These are phyloP conservation scores for Stegodyphus mimosarum DNA, from an alignment of 1,140 invertebrate species.

Conservation along the genomic window DNA sequence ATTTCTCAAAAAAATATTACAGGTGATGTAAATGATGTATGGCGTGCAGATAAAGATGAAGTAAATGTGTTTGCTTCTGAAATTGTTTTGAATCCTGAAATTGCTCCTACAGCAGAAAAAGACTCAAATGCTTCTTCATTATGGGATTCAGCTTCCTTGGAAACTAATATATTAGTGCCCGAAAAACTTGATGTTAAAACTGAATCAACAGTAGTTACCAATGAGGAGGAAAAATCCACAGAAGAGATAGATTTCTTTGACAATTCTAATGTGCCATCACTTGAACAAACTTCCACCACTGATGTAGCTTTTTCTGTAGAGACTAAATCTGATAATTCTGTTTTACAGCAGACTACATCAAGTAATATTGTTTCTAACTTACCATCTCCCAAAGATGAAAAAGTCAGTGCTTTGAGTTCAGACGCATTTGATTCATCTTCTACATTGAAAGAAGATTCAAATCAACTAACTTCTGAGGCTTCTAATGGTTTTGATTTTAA, in stretches of 20 bases:
- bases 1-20: conserved; percentile 1
- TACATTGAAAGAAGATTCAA: conserved; percentile 19
- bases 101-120: neutral
- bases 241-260: conserved; percentile 1
- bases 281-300: conserved; percentile 46
- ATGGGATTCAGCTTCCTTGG: conserved; percentile 9
- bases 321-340: conserved; percentile 51
- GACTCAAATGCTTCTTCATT: neutral
- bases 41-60: conserved; percentile 22
- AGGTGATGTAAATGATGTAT: conserved; percentile 13
- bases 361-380: neutral
- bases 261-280: neutral
- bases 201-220: conserved; percentile 7
- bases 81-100: neutral
- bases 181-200: conserved; percentile 26
- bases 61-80: conserved; percentile 12
- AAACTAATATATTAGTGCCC: conserved; percentile 26
- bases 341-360: neutral
- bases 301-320: conserved; percentile 54
- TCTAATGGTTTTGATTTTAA: conserved; percentile 15
- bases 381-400: neutral
- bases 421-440: conserved; percentile 19
- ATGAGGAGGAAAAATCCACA: neutral
- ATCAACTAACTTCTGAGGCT: neutral
- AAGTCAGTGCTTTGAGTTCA: neutral